A percentile compares a stretch with the other conserved stretches of the same genome.
These are phyloP conservation scores for Ethmia dodecea DNA, from an alignment of 2,888 invertebrate genomes.

Conservation along the genomic window DNA sequence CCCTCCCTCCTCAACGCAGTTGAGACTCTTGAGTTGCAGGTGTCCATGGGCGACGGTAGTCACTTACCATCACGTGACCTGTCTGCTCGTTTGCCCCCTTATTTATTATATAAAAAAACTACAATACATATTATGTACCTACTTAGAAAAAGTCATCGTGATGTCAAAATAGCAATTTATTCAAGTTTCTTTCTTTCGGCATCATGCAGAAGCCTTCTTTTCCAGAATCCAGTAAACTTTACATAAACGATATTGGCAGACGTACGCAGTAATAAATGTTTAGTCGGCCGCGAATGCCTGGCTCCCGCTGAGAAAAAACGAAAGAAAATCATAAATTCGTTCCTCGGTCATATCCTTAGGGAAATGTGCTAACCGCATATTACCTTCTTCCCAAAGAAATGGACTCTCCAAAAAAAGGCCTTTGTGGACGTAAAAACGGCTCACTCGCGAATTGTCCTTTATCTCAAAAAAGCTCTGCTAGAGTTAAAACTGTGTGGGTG, in stretches of 20 bases:
- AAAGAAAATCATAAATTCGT: conserved; percentile 38
- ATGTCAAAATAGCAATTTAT: not conserved
- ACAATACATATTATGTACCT: too few species aligned
- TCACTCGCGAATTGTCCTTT: conserved; percentile 38
- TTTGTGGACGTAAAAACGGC: conserved; percentile 44
- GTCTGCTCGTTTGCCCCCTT: not conserved
- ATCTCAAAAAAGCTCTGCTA: conserved; percentile 36
- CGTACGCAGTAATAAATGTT: conserved; percentile 2
- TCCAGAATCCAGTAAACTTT: not conserved
- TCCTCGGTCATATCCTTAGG: conserved; percentile 38
- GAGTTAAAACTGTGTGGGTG: conserved; percentile 30
- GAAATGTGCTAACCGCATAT: conserved; percentile 47
- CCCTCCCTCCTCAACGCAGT: too few species aligned
- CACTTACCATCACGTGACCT: not conserved
- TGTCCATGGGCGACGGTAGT: not conserved
- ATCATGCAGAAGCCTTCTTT: not conserved
- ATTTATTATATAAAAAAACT: too few species aligned
- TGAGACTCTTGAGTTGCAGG: too few species aligned
- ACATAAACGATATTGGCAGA: not conserved
- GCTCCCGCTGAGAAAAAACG: not conserved
- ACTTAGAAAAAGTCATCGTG: too few species aligned
- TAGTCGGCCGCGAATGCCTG: not conserved
- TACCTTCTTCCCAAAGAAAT: conserved; percentile 41
- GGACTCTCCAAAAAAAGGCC: conserved; percentile 40
- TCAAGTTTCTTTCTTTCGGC: not conserved